Conservation (phyloP, 2,797 vertebrate genomes). For the Babyrousa celebensis region DNA sequence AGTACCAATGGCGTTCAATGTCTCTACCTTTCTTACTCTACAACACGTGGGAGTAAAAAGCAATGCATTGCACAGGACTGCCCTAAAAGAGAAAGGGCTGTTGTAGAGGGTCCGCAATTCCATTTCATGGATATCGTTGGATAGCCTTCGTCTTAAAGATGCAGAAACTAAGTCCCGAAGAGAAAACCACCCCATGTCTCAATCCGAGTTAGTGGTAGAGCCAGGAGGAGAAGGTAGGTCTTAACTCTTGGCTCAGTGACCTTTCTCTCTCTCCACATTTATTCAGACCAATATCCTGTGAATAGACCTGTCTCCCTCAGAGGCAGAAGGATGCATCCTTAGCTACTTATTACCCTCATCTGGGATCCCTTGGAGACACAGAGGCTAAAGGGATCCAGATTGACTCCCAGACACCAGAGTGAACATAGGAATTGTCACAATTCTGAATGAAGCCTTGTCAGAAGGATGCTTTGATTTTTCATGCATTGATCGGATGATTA, state of each 20-base stretch:
- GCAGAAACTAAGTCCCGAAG: background rate
- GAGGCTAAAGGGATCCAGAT: background rate
- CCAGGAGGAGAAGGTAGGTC: background rate
- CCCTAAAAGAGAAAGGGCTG: background rate
- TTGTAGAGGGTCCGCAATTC: rapidly evolving
- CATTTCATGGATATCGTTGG: background rate
- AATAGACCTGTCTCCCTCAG: background rate
- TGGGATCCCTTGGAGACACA: background rate
- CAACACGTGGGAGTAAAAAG: background rate
- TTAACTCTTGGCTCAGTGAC: background rate
- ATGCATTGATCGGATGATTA: background rate
- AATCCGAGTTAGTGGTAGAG: background rate
- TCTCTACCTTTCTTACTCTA: background rate
- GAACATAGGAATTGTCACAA: background rate
- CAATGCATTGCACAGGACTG: background rate
- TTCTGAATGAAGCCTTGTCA: background rate
- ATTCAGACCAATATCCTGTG: background rate
- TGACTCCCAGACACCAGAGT: background rate
- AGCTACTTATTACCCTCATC: background rate
- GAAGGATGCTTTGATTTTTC: background rate
- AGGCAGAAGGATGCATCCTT: background rate
- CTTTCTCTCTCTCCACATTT: background rate
- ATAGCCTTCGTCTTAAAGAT: background rate
- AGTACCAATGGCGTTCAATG: rapidly evolving
- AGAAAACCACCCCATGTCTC: background rate